These are phyloP conservation scores for Limenitis camilla DNA, from an alignment of 2,888 invertebrate species.

Conservation along the genomic window DNA sequence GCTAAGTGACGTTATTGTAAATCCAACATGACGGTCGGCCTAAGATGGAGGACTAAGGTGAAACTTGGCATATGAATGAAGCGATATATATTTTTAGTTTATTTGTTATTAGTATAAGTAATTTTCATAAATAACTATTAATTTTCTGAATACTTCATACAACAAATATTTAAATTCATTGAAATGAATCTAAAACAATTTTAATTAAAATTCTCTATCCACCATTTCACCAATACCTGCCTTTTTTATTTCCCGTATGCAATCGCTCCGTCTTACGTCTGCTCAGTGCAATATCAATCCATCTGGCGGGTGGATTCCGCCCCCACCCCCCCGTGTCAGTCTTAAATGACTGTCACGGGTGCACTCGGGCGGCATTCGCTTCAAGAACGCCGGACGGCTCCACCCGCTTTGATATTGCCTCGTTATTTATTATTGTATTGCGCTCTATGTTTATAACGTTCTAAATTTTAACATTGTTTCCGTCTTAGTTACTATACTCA, in stretches of 20 bases:
- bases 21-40: too few species aligned
- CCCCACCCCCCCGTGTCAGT: slow-evolving; percentile 62
- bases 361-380: slow-evolving; percentile 53
- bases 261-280: slow-evolving; percentile 70
- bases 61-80: too few species aligned
- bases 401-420: slow-evolving; percentile 55
- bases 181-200: too few species aligned
- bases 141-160: too few species aligned
- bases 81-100: too few species aligned
- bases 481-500: background rate
- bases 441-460: slow-evolving; percentile 34
- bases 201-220: background rate
- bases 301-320: slow-evolving; percentile 52
- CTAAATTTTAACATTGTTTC: slow-evolving; percentile 26
- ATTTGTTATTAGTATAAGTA: too few species aligned
- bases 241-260: slow-evolving; percentile 58
- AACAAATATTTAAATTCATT: too few species aligned
- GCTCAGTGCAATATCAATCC: slow-evolving; percentile 72
- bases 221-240: slow-evolving; percentile 24
- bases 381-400: slow-evolving; percentile 61
- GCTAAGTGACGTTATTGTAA: too few species aligned
- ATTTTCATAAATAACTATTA: too few species aligned
- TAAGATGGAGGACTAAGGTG: too few species aligned
- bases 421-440: slow-evolving; percentile 60
- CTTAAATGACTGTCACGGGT: slow-evolving; percentile 74